Base-by-base conservation (phyloP, 2,113 vertebrate genomes). In the Tragelaphus scriptus region DNA sequence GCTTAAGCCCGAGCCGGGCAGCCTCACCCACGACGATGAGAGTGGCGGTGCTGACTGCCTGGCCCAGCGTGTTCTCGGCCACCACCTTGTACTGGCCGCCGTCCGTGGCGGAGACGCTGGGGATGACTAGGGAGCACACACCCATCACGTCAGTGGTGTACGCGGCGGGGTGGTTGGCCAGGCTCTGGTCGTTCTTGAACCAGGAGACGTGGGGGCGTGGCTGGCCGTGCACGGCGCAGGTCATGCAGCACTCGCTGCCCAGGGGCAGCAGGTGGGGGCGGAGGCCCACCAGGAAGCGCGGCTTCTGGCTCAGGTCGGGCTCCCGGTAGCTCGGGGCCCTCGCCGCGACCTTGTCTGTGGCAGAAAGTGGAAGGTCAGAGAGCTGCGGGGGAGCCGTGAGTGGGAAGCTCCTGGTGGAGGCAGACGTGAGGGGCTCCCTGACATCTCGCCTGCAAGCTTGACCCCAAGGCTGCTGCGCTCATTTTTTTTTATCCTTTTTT, bases 231-330 rank as follows among this genome's bases (percentile, higher is more conserved):
- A 99, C 99, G 0, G 99, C 99, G 0, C 99, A 99, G 98, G 99
- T 99, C 99, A 99, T 99, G 49, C 85, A 98, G 59, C 99, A 99
- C 88, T 99, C 99, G 0, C 99, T 99, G 84, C 99, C 99, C 0
- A 88, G 97, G 1, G 99, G 99, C 90, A 99, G 99, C 30, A 98
- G 98, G 30, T 99, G 99, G 0, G 98, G 95, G 96, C 99, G 99
- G 58, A 99, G 92, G 0, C 98, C 99, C 26, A 99, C 99, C 0
- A 99, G 98, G 98, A 99, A 99, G 7, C 98, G 71, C 0, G 99
- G 99, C 80, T 99, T 98, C 93, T 98, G 99, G 49, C 79, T 98
- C 90, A 98, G 97, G 87, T 99, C 98, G 0, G 98, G 98, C 32
- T 98, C 98, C 93, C 96, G 99, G 95, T 97, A 98, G 9, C 85